These are phyloP conservation scores for Pachyuromys duprasi DNA, from an alignment of 2,797 vertebrate species.

Conservation along the genomic window DNA sequence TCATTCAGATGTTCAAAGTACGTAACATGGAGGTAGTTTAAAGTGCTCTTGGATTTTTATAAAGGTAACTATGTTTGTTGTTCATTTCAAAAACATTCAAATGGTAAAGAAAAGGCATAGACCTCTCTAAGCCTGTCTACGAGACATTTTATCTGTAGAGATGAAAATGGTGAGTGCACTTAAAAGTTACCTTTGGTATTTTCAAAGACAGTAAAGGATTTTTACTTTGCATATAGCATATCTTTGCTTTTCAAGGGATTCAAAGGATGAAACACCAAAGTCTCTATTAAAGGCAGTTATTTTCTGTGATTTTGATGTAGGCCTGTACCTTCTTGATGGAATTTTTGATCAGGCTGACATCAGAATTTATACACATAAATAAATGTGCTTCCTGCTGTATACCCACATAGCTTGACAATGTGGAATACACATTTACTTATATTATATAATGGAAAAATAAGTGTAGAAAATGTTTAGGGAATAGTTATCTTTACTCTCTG, in stretches of 20 bases:
- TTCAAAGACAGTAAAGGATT: constrained; percentile 75
- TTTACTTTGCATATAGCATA: constrained; percentile 76
- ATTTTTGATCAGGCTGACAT: constrained; percentile 53
- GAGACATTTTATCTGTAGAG: constrained; percentile 73
- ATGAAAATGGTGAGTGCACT: constrained; percentile 73
- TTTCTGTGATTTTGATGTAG: constrained; percentile 73
- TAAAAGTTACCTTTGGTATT: constrained; percentile 79
- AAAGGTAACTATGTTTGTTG: constrained; percentile 60
- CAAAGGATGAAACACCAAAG: constrained; percentile 75
- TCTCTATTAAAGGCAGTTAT: constrained; percentile 62
- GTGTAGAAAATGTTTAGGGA: background rate
- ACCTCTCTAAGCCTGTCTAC: constrained; percentile 50
- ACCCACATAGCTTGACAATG: background rate
- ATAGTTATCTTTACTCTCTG: background rate
- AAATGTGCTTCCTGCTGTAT: background rate
- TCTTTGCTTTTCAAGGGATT: constrained; percentile 71
- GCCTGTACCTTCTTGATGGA: constrained; percentile 47
- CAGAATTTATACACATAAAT: constrained; percentile 25
- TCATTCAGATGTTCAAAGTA: constrained; percentile 38
- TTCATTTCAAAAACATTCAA: constrained; percentile 73
- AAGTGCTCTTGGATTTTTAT: constrained; percentile 57
- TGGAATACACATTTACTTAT: background rate
- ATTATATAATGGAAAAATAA: background rate
- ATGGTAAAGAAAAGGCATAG: constrained; percentile 16
- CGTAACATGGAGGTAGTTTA: background rate